Evolutionary conservation across 2,113 vertebrate genomes (phyloP).

Genomic region (Pygoscelis adeliae): DNA sequence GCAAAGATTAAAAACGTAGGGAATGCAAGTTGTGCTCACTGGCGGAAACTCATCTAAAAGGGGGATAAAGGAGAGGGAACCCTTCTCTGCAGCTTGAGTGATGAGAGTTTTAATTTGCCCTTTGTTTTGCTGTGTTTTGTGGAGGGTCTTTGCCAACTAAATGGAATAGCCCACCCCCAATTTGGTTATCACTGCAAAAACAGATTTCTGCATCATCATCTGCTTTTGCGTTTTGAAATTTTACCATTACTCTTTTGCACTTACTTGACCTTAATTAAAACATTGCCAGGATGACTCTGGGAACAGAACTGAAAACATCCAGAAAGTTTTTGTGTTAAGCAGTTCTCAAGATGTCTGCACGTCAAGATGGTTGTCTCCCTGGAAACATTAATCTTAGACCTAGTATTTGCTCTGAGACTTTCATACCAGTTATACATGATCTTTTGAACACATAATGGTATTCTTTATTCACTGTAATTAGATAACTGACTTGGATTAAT

Average conservation of each 20-base stretch:
- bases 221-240: not conserved
- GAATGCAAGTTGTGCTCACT: not conserved
- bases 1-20: not conserved
- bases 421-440: not conserved
- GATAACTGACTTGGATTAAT: not conserved
- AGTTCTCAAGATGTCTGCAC: not conserved
- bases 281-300: not conserved
- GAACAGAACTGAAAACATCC: not conserved
- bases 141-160: not conserved
- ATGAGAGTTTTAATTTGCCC: not conserved
- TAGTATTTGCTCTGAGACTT: not conserved
- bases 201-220: not conserved
- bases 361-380: not conserved
- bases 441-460: not conserved
- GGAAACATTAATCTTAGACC: not conserved
- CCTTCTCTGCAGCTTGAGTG: not conserved
- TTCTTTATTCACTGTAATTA: not conserved
- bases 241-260: not conserved
- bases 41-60: not conserved
- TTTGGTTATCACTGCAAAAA: not conserved
- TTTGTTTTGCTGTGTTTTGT: not conserved
- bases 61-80: not conserved
- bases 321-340: not conserved
- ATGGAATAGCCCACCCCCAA: not conserved
- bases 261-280: not conserved